Evolutionary conservation across 2,113 vertebrate genomes (phyloP).

Genomic region (Marcusenius ussheri): DNA sequence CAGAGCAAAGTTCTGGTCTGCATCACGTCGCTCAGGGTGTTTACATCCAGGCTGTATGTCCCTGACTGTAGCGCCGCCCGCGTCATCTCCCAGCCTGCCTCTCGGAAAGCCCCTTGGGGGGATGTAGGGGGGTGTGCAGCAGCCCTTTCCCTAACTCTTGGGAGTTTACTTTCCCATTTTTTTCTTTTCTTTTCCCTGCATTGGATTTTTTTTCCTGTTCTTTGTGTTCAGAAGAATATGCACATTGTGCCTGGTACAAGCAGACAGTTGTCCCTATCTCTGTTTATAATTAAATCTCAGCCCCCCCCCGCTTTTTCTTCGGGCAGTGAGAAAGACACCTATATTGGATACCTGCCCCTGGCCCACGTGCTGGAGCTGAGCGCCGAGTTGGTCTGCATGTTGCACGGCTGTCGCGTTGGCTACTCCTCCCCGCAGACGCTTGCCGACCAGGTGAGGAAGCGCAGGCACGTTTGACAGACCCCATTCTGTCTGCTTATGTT

Average conservation of each 20-base stretch:
- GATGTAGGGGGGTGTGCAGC: conserved; percentile 13
- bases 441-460: conserved; percentile 75
- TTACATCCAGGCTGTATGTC: conserved; percentile 16
- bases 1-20: background rate
- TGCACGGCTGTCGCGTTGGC: conserved; percentile 81
- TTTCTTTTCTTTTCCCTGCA: background rate
- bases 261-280: background rate
- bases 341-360: conserved; percentile 87
- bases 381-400: conserved; percentile 81
- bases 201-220: background rate
- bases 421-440: conserved; percentile 92
- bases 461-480: background rate
- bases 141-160: background rate
- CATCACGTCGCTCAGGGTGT: background rate
- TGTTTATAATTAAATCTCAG: background rate
- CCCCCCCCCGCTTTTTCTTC: conserved; percentile 3
- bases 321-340: conserved; percentile 78
- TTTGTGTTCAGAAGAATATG: background rate
- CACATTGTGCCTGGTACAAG: background rate
- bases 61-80: background rate
- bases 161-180: background rate
- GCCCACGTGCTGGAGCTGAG: conserved; percentile 91
- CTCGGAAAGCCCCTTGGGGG: background rate
- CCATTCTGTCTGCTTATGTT: background rate
- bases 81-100: conserved; percentile 1